These are phyloP conservation scores for Epinephelus lanceolatus DNA, from an alignment of 2,113 vertebrate species.

Conservation along the genomic window DNA sequence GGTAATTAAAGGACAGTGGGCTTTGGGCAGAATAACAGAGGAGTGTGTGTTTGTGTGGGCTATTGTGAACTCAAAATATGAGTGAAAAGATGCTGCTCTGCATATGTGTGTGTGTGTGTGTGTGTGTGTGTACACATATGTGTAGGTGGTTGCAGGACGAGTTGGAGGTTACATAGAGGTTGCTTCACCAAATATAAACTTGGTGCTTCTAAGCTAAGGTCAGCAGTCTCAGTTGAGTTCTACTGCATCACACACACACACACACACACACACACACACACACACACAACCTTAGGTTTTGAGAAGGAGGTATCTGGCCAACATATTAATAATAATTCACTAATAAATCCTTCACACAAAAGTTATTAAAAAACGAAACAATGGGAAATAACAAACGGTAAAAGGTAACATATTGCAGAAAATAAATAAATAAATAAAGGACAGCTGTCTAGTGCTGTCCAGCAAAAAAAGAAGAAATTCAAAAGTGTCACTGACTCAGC, in stretches of 20 bases:
- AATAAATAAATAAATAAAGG: not conserved
- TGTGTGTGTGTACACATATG: constrained; percentile 13
- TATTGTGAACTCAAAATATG: constrained; percentile 25
- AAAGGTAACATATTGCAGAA: not conserved
- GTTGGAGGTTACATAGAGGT: constrained; percentile 57
- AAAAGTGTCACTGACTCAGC: not conserved
- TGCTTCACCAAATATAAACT: constrained; percentile 62
- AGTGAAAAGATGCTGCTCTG: constrained; percentile 17
- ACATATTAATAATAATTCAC: not conserved
- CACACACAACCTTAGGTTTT: not conserved
- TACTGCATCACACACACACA: not conserved
- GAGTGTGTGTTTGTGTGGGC: constrained; percentile 45
- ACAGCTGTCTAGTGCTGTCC: not conserved
- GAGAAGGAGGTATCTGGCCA: not conserved
- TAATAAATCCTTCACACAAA: not conserved
- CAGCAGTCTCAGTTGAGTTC: constrained; percentile 22
- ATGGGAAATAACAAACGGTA: not conserved
- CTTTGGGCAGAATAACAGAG: constrained; percentile 48
- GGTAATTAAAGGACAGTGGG: constrained; percentile 67
- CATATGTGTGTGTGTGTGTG: constrained; percentile 1
- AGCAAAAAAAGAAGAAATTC: not conserved
- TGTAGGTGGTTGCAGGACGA: constrained; percentile 59
- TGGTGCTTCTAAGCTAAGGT: constrained; percentile 55
- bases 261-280: too few relatives aligned
- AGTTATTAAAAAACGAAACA: not conserved